Base-by-base conservation (phyloP, 1,140 invertebrate species). In the Caenorhabditis elegans region DNA sequence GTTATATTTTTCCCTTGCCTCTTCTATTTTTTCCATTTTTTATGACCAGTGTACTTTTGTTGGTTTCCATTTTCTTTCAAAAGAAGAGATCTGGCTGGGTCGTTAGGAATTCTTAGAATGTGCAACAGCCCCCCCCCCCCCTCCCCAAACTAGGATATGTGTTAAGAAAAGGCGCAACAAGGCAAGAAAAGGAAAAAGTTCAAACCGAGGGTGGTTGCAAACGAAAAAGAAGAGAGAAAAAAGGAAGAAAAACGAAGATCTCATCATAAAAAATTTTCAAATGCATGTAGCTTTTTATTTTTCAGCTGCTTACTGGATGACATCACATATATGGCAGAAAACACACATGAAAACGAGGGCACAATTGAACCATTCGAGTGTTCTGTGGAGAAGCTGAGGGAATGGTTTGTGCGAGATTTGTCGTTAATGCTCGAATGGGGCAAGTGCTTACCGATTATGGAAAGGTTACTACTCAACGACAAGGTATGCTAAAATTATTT, bases 351-450 rank as follows among this genome's bases (percentile, higher is more conserved):
- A n/a, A 15, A 31, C 17, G 34, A 34, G 19, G 3, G 17, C 51
- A 76, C 31, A 24, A 19, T 51, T n/a, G 28, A 77, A 46, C 76
- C 70, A 13, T 49, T 60, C 48, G 65, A 76, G 26, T 81, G 80
- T 36, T 28, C 80, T 19, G 49, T 55, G 17, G 49, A 39, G 19
- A 53, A 65, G 0, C 39, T 83, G 17, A 46, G 82, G 39, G 26
- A 24, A 55, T 83, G 82, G 82, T 83, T 83, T 51, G 55, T 65
- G 24, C 49, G 82, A 22, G 82, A 83, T 36, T 34, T 83, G 5
- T 70, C 76, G 11, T 77, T 83, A 6, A 83, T 83, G 82, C 22
- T 83, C 77, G 82, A 83, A 51, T 83, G 82, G 82, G 82, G 76
- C 15, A 83, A 83, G 36, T 70, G 55, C 26, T 24, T 83, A 8